These are phyloP conservation scores for Cladorhizidae sp. DNA, from an alignment of 37 sponge, comb jelly and placozoan species.

Conservation along the genomic window DNA sequence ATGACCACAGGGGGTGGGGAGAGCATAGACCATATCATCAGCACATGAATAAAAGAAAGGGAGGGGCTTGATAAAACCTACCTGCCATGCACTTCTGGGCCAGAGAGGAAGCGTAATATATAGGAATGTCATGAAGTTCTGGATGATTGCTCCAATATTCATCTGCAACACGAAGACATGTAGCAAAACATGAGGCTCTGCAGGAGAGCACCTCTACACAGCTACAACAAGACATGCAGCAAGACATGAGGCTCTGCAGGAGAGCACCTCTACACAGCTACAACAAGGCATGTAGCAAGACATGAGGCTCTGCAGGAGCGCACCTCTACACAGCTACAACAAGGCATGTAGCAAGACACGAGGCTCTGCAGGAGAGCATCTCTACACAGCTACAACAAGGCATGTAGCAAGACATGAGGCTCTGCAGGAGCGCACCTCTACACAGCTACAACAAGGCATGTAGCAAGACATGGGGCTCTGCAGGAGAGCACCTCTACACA, in stretches of 20 bases:
- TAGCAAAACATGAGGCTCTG: slow-evolving; percentile 84
- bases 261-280: slow-evolving; percentile 96
- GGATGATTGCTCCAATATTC: slow-evolving; percentile 98
- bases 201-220: slow-evolving; percentile 96
- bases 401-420: too few species aligned
- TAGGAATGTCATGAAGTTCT: slow-evolving; percentile 97
- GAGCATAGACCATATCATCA: too few species aligned
- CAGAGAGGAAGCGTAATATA: slow-evolving; percentile 97
- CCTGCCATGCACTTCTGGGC: slow-evolving; percentile 99
- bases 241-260: slow-evolving; percentile 94
- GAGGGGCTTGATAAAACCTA: slow-evolving; percentile 4
- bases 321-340: slow-evolving; percentile 94
- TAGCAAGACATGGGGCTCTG: too few species aligned
- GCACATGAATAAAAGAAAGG: too few species aligned
- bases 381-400: too few species aligned
- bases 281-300: background rate
- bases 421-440: too few species aligned
- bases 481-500: too few species aligned
- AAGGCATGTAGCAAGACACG: background rate
- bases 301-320: slow-evolving; percentile 95
- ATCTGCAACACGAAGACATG: slow-evolving; percentile 47
- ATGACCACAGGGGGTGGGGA: too few species aligned
- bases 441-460: too few species aligned
- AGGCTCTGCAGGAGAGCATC: too few species aligned
- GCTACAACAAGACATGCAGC: slow-evolving; percentile 38